Percentiles rank a stretch among this genome's conserved stretches.
These are phyloP conservation scores for Numida meleagris DNA, from an alignment of 2,113 vertebrate genomes.

Conservation along the genomic window DNA sequence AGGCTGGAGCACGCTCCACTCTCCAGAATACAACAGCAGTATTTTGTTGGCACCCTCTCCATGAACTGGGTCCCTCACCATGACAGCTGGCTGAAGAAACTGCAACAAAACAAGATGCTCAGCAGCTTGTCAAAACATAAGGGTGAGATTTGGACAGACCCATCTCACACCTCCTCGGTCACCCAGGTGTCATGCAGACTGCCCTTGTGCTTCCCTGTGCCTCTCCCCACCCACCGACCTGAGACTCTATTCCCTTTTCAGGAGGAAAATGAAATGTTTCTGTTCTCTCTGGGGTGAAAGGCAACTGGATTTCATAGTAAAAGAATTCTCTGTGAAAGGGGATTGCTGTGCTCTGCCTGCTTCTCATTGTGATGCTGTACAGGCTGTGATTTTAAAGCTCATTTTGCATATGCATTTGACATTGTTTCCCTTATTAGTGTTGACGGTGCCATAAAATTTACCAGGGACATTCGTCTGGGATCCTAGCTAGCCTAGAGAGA, in stretches of 20 bases:
- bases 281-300: background rate
- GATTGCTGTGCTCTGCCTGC: background rate
- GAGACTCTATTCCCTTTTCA: background rate
- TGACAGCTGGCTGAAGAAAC: background rate
- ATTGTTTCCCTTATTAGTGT: background rate
- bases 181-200: background rate
- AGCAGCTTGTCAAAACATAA: background rate
- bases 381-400: background rate
- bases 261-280: background rate
- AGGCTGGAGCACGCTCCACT: accelerated
- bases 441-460: background rate
- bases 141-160: background rate
- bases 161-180: background rate
- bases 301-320: background rate
- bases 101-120: background rate
- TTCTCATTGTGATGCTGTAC: background rate
- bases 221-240: background rate
- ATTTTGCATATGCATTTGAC: background rate
- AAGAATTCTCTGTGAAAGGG: background rate
- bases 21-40: background rate
- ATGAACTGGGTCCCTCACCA: background rate
- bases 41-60: background rate
- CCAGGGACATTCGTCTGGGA: background rate
- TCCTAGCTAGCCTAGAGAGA: background rate
- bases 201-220: background rate